Base-by-base conservation (phyloP, 2,797 vertebrate genomes). In the Thalassophryne amazonica region DNA sequence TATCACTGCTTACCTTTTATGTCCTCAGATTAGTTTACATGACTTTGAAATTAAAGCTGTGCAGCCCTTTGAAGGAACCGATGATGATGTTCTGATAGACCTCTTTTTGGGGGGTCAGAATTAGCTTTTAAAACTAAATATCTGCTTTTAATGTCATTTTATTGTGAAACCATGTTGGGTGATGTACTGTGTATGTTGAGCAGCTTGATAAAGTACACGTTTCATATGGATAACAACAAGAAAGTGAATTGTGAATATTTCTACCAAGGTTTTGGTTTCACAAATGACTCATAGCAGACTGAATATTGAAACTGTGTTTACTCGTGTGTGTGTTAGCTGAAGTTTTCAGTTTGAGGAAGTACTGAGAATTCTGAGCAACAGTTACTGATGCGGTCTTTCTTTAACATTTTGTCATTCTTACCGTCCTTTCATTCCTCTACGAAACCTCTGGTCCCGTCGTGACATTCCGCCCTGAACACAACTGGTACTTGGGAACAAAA, bases 401-500 rank as follows among this genome's bases (percentile, higher is more conserved):
- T 42, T 40, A 8, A 18, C 11, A 60, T 62, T 58, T n/a, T n/a
- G n/a, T n/a, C n/a, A n/a, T n/a, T 35, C 86, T 81, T 87, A 92
- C 91, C 88, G 81, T 80, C 82, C 88, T 16, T 88, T 91, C 24
- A 73, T 76, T 62, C 84, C 87, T 57, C 81, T 85, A 28, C 83
- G 73, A 80, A 87, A 91, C 39, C 88, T 82, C 79, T 90, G 88
- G 68, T 92, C 91, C 58, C 87, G 78, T 23, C 86, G 77, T 64
- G 91, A 91, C 90, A 91, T 91, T 46, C 30, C 74, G 58, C 14
- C 20, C 29, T 4, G 17, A 45, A 41, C 52, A 39, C 16, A 34
- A 14, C 45, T 55, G 31, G 62, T 51, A 32, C 17, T 39, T 62
- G 55, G 8, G 47, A 42, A 46, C 34, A 46, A 30, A 33, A 61